Evolutionary conservation across 2,113 vertebrate species (phyloP), one percentile per base, ranked within the genome.

Genomic region (Chloroceryle aenea): DNA sequence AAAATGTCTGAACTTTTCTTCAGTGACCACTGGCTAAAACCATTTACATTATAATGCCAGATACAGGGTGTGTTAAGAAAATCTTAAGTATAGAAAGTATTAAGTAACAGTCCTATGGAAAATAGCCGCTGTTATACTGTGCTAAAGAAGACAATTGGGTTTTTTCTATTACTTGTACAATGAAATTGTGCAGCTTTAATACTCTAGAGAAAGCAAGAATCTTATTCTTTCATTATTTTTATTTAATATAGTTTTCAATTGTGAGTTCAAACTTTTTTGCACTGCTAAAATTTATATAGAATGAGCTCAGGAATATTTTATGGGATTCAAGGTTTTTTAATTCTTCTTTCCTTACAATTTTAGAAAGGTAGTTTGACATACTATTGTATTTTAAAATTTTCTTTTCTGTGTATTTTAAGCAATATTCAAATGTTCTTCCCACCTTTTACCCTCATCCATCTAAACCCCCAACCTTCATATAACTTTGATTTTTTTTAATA

Each of bases 401-500:
- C 1, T 86, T 77, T 63, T 53, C 27, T 66, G 22, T 17, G 14
- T 72, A 48, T 90, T 92, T 89, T 68, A 95, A 87, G 14, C 29
- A 78, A 56, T 81, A 56, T 85, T 63, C 8, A 73, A 91, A 83
- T 55, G 14, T 83, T 61, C 62, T 96, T 94, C 38, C 25, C 16
- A 88, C 63, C 89, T 96, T 92, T 96, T 81, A 69, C 36, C 23
- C 45, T 94, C 82, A 85, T 58, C 32, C 23, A 25, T 85, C 71
- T 85, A 67, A 94, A 94, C 42, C 10, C 17, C 47, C 67, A 96
- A 83, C 94, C 87, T 96, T 97, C 91, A 91, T 71, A 90, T 90
- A 96, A 96, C 90, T 96, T 95, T 96, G 90, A 89, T 88, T 96
- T 95, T 85, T 85, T 90, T 85, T 89, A 87, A 95, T 95, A 93